phyloP scores from a whole-genome alignment of 2,113 vertebrate species.

The Phyllostomus hastatus region DNA sequence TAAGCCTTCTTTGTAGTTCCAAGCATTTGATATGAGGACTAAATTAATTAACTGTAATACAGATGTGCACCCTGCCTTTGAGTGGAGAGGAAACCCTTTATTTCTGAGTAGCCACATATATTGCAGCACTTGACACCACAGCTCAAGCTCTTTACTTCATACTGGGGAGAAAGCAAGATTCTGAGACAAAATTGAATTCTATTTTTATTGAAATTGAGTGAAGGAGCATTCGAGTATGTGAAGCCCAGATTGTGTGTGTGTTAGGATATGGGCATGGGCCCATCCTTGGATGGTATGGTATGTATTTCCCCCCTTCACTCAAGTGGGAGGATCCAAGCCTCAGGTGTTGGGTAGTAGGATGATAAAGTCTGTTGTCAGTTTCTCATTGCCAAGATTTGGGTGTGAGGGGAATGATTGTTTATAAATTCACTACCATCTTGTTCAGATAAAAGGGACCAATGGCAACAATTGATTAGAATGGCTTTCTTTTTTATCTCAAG shows the following conservation, averaged over 20 bases:
- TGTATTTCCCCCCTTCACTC: neutral
- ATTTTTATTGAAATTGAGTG: conserved; percentile 33
- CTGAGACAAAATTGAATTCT: conserved; percentile 1
- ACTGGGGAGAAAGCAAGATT: neutral
- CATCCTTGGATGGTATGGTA: neutral
- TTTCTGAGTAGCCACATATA: conserved; percentile 53
- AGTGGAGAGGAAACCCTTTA: conserved; percentile 54
- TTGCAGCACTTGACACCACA: conserved; percentile 38
- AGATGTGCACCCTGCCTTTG: conserved; percentile 65
- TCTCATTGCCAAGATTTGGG: conserved; percentile 62
- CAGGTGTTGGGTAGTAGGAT: conserved; percentile 48
- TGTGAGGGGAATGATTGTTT: conserved; percentile 54
- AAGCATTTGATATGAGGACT: conserved; percentile 71
- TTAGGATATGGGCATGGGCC: conserved; percentile 8
- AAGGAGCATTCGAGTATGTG: conserved; percentile 1
- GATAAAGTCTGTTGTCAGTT: conserved; percentile 62
- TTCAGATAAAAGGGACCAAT: neutral
- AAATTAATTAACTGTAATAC: conserved; percentile 76
- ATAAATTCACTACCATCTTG: conserved; percentile 31
- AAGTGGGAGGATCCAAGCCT: conserved; percentile 26
- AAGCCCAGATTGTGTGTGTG: conserved; percentile 37
- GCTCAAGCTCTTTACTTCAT: neutral
- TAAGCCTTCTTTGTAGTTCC: conserved; percentile 75
- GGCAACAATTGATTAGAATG: neutral
- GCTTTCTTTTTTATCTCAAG: neutral